Percentiles rank a stretch among this genome's conserved stretches.
These are phyloP conservation scores for Rousettus madagascariensis DNA, from an alignment of 2,797 vertebrate genomes.

Conservation along the genomic window DNA sequence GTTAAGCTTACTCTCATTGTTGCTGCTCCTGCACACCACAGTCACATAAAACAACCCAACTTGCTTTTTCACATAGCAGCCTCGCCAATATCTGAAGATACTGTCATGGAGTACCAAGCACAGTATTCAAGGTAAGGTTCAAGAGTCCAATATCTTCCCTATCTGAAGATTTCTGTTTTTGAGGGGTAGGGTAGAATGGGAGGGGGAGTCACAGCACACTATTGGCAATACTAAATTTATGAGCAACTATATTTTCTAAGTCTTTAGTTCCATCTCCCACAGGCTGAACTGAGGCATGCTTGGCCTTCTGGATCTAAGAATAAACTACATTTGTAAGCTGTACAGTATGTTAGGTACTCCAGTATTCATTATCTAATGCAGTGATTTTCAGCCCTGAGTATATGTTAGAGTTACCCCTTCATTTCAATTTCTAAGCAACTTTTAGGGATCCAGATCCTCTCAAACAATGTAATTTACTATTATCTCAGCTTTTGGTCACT, in stretches of 20 bases:
- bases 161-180: not conserved
- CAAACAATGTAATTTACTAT: not conserved
- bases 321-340: not conserved
- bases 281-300: not conserved
- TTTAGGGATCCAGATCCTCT: not conserved
- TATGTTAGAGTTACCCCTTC: not conserved
- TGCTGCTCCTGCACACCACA: not conserved
- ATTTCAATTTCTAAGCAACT: not conserved
- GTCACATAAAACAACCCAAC: not conserved
- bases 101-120: not conserved
- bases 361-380: not conserved
- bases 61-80: not conserved
- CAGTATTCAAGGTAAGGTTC: not conserved
- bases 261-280: not conserved
- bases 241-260: not conserved
- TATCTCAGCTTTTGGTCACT: not conserved
- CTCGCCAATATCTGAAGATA: not conserved
- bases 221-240: not conserved
- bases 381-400: not conserved
- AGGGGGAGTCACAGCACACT: not conserved
- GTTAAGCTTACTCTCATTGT: not conserved
- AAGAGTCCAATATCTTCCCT: not conserved
- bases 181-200: not conserved
- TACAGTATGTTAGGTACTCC: not conserved
- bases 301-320: not conserved